Percentiles rank a stretch among this genome's conserved stretches.
phyloP scores from a whole-genome alignment of 2,888 invertebrate species.

The Drosophila quasianomalipes region DNA sequence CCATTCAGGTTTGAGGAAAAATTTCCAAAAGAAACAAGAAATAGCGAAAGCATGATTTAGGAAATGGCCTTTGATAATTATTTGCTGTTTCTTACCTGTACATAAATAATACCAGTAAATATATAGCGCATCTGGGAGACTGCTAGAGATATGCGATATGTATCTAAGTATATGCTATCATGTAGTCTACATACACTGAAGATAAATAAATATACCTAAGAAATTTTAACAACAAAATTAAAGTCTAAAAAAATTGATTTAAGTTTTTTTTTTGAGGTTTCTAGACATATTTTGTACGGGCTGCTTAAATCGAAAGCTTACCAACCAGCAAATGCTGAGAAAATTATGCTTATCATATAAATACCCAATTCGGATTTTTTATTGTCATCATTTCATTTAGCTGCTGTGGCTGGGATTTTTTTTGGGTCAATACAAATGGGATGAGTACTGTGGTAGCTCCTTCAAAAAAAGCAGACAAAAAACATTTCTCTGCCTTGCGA shows the following conservation, averaged over 20 bases:
- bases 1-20: not conserved
- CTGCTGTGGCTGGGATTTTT: not conserved
- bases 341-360: too few relatives aligned
- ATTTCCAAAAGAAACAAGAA: not conserved
- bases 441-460: not conserved
- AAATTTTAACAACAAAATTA: too few relatives aligned
- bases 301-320: too few relatives aligned
- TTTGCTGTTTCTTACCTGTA: not conserved
- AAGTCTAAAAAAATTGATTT: too few relatives aligned
- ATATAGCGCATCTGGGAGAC: not conserved
- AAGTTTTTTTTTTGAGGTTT: too few relatives aligned
- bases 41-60: too few relatives aligned
- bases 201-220: too few relatives aligned
- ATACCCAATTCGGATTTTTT: too few relatives aligned
- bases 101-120: not conserved
- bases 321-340: too few relatives aligned
- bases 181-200: not conserved
- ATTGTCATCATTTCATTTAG: not conserved
- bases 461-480: not conserved
- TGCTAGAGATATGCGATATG: not conserved
- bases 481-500: not conserved
- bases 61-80: not conserved
- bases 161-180: not conserved
- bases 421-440: constrained; percentile 5
- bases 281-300: too few relatives aligned